Evolutionary conservation across 2,113 vertebrate species (phyloP).

Genomic region (Melospiza georgiana): DNA sequence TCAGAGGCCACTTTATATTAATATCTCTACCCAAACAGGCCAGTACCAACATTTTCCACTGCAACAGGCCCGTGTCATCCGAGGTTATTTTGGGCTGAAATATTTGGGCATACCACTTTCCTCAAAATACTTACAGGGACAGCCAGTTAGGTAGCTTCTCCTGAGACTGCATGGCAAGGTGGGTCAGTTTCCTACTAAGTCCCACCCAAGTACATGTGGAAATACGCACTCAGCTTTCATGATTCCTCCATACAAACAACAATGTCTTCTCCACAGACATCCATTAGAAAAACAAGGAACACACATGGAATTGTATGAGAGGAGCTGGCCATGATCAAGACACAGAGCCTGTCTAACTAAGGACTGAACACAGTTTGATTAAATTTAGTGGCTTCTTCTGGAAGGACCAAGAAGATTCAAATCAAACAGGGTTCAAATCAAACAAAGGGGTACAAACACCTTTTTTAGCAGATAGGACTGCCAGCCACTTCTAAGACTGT

Average conservation of each 20-base stretch:
- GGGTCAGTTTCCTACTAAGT: neutral
- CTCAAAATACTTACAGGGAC: neutral
- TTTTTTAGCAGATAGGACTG: neutral
- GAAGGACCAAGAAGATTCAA: neutral
- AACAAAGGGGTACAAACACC: neutral
- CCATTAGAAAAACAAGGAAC: neutral
- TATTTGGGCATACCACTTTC: neutral
- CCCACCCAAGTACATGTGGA: neutral
- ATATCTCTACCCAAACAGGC: neutral
- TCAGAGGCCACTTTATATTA: slow-evolving; percentile 6
- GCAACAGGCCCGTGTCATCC: neutral
- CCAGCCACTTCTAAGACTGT: neutral
- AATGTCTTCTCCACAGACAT: neutral
- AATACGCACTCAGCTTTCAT: neutral
- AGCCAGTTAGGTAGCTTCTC: neutral
- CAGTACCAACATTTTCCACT: neutral
- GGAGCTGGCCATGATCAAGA: neutral
- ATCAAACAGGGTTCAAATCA: neutral
- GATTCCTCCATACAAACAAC: neutral
- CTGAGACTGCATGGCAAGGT: neutral
- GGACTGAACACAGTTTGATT: neutral
- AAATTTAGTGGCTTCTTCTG: neutral
- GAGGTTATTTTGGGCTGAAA: neutral
- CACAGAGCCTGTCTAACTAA: neutral
- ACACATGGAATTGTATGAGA: neutral